Base-by-base conservation (phyloP, 2,113 vertebrate genomes). In the Heloderma charlesbogerti region DNA sequence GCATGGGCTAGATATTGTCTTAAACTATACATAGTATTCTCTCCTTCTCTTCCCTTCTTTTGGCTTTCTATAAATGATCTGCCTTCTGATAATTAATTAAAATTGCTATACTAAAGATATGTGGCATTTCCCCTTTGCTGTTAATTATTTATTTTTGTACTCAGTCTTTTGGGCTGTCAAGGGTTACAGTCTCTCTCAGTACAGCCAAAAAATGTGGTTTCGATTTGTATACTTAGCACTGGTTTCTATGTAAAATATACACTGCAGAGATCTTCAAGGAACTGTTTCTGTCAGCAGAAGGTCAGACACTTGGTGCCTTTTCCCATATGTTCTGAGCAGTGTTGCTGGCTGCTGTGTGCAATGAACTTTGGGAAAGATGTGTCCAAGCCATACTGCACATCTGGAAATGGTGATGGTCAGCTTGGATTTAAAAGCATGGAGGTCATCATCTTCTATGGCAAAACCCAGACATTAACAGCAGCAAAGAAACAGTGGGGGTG, bases 351-450 rank as follows among this genome's bases (percentile, higher is more conserved):
- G 89, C 77, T 87, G 89, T 80, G 15, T 1, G 88, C 74, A 87
- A 84, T 87, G 67, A 94, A 95, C 93, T 95, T 95, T 92, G 92
- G 92, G 92, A 94, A 90, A 95, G 93, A 90, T 94, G 95, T 37
- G 88, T 91, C 18, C 15, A 93, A 89, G 54, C 84, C 83, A 86
- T 51, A 90, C 93, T 94, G 90, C 96, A 95, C 96, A 97, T 96
- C 97, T 97, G 97, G 97, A 97, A 97, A 93, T 69, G 91, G n/a
- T 96, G 96, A 96, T 87, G 87, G 93, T 91, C 95, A 96, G 95
- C 93, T 51, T 87, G 45, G 88, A 91, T 94, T 95, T 94, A 92
- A 83, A 94, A 94, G 93, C 92, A 87, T 16, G 87, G 88, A 84
- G 90, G 95, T 92, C 94, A 93, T 94, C 95, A 85, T 94, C 86